phyloP scores from a whole-genome alignment of 2,797 vertebrate genomes.

The Luscinia megarhynchos region DNA sequence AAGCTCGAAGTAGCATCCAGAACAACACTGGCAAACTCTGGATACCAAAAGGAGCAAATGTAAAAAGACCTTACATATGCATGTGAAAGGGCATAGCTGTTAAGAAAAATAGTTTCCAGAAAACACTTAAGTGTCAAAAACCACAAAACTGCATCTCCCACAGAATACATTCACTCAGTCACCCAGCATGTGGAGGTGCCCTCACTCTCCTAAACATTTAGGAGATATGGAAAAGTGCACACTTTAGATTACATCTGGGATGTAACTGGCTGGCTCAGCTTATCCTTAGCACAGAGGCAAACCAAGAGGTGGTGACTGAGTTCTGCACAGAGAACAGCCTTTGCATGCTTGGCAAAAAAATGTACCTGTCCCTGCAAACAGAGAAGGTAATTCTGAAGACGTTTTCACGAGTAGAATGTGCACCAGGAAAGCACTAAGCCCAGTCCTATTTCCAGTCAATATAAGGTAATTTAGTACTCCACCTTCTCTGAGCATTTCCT shows the following conservation, averaged over 20 bases:
- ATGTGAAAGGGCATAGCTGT: rapidly evolving
- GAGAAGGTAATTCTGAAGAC: background rate
- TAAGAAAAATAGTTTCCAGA: too few relatives aligned
- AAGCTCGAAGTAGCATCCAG: background rate
- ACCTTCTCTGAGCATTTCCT: background rate
- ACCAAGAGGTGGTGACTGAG: background rate
- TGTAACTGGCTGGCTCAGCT: background rate
- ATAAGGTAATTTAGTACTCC: background rate
- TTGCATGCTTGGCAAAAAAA: background rate
- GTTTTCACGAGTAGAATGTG: background rate
- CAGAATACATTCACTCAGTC: background rate
- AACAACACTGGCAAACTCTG: background rate
- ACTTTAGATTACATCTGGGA: background rate
- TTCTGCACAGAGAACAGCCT: background rate
- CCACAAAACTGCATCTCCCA: background rate
- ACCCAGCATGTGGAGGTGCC: rapidly evolving
- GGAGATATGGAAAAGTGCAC: background rate
- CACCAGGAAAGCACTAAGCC: background rate
- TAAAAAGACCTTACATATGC: background rate
- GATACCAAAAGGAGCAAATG: background rate
- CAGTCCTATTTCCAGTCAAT: background rate
- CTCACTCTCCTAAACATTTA: background rate
- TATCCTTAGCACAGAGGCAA: background rate
- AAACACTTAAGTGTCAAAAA: background rate
- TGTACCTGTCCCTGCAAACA: background rate